Conservation (phyloP, 2,888 invertebrate species). For the Drosophila lacicola region DNA sequence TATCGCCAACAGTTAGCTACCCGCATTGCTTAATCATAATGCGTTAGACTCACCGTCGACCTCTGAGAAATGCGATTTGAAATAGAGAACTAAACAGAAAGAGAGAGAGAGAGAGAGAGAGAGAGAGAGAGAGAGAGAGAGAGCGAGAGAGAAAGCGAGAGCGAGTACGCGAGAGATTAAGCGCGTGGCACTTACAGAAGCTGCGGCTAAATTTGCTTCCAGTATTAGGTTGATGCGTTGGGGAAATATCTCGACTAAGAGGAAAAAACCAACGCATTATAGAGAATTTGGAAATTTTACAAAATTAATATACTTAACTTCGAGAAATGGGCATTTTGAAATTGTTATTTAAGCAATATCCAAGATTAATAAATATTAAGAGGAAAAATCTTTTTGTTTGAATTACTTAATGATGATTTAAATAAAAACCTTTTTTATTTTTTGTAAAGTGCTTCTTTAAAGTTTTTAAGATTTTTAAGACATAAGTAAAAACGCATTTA, state of each 20-base stretch:
- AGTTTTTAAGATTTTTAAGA: too few relatives aligned
- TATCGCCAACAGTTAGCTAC: conserved; percentile 37
- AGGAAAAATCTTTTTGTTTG: too few relatives aligned
- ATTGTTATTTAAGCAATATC: too few relatives aligned
- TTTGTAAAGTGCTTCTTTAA: too few relatives aligned
- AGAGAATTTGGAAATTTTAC: too few relatives aligned
- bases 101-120: background rate
- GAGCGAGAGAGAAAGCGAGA: background rate
- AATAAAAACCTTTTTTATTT: too few relatives aligned
- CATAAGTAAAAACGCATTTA: too few relatives aligned
- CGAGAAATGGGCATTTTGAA: too few relatives aligned
- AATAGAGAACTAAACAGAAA: background rate
- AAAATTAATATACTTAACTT: too few relatives aligned
- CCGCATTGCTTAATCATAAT: conserved; percentile 53
- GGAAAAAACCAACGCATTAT: background rate
- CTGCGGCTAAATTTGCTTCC: conserved; percentile 2
- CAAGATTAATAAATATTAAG: too few relatives aligned
- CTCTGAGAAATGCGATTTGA: conserved; percentile 1
- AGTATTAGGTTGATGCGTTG: background rate
- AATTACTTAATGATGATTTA: too few relatives aligned
- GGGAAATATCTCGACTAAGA: background rate
- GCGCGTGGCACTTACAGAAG: conserved; percentile 41
- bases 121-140: background rate
- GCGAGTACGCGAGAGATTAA: background rate
- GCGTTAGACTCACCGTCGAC: conserved; percentile 39